A percentile compares a stretch with the other conserved stretches of the same genome.
These are phyloP conservation scores for Caenorhabditis elegans DNA, from an alignment of 1,140 invertebrate genomes.

Conservation along the genomic window DNA sequence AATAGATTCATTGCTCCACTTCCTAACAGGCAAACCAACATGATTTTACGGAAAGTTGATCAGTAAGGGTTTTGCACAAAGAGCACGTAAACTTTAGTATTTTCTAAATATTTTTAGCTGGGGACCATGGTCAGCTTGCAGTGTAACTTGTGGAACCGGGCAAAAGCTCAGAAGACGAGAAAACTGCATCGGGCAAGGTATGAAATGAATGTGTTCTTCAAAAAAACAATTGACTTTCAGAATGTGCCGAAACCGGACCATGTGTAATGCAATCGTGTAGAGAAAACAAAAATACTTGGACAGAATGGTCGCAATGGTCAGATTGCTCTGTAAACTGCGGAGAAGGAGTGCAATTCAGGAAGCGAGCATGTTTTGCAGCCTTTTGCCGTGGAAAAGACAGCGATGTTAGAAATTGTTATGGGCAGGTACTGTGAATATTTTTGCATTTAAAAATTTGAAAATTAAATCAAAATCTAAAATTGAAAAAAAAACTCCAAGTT, in stretches of 20 bases:
- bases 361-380: slow-evolving; percentile 20
- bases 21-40: slow-evolving; percentile 8
- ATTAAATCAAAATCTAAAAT: too few species aligned
- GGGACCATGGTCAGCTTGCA: slow-evolving; percentile 46
- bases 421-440: too few species aligned
- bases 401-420: slow-evolving; percentile 7
- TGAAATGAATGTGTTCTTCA: background rate
- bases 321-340: slow-evolving; percentile 41
- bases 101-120: background rate
- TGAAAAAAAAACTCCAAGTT: background rate
- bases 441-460: too few species aligned
- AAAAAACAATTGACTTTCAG: slow-evolving; percentile 10
- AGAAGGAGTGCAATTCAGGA: background rate
- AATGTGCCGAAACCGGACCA: slow-evolving; percentile 24
- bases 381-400: slow-evolving; percentile 6
- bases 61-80: too few species aligned
- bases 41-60: slow-evolving; percentile 3
- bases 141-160: slow-evolving; percentile 35
- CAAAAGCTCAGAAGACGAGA: slow-evolving; percentile 6
- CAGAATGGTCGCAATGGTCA: slow-evolving; percentile 45
- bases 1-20: slow-evolving; percentile 23
- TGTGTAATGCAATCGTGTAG: slow-evolving; percentile 12
- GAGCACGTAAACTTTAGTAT: background rate
- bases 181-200: slow-evolving; percentile 22
- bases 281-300: background rate